Base-by-base conservation (phyloP, 2,113 vertebrate species). In the Origma solitaria region DNA sequence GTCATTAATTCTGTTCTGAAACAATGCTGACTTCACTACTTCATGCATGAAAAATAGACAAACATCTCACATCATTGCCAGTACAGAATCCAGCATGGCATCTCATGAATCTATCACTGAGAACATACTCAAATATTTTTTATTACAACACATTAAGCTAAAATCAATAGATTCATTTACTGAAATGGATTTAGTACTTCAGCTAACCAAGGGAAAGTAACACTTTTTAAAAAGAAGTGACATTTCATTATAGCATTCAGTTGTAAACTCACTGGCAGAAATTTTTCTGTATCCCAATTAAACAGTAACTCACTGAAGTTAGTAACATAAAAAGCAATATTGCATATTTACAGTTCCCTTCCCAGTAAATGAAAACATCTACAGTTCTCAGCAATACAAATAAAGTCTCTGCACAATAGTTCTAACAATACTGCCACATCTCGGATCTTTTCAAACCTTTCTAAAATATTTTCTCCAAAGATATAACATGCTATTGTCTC, bases 91-190 rank as follows among this genome's bases (percentile, higher is more conserved):
- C 88, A 76, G 86, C 70, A 51, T 0, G 0, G 64, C 21, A 64
- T 75, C 47, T 68, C 62, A 84, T 82, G 90, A 89, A 86, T 94
- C 94, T 62, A 84, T 88, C 90, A 90, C 87, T 87, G 68, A 96
- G 83, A 94, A 92, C 78, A 71, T 45, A 94, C 71, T 96, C 54
- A 90, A 89, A 24, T 92, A 77, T 78, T 90, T 97, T 94, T 95
- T 93, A 88, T 91, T 92, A 66, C 49, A 86, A 76, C 42, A 79
- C 90, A 90, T 87, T 80, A 95, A 94, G 83, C 88, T 94, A 86
- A 56, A 96, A 81, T 96, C 83, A 97, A 77, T 95, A 83, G 81
- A 86, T 88, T 88, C 82, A 85, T 91, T 92, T 96, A 82, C 68
- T 6, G 4, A 92, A 90, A 91, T 49, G 62, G 96, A 81, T 93